Evolutionary conservation across 2,888 invertebrate species (phyloP).

Genomic region (Desoria tigrina): DNA sequence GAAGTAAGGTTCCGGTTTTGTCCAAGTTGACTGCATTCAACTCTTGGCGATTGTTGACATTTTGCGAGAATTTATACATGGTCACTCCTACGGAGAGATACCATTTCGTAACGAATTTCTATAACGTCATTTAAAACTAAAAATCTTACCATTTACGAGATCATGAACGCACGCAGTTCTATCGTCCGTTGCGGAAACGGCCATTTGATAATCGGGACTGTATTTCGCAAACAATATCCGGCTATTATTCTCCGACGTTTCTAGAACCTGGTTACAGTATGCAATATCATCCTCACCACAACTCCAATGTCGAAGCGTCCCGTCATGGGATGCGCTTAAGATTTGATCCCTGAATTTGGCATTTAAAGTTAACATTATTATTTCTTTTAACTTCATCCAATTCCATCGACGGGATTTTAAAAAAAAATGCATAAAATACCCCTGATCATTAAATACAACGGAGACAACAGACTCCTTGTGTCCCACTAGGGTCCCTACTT

Average conservation of each 20-base stretch:
- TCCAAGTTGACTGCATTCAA: conserved; percentile 67
- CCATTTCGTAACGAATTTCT: conserved; percentile 55
- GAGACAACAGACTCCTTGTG: conserved; percentile 81
- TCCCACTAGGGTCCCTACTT: conserved; percentile 69
- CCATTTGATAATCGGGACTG: conserved; percentile 66
- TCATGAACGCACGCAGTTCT: conserved; percentile 72
- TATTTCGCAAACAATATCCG: conserved; percentile 73
- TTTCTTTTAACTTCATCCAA: background rate
- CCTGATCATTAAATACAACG: conserved; percentile 73
- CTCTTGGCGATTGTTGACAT: conserved; percentile 65
- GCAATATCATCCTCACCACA: background rate
- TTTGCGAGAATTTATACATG: conserved; percentile 60
- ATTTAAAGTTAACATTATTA: background rate
- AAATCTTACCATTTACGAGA: conserved; percentile 63
- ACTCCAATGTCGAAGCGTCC: conserved; percentile 75
- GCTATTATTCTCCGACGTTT: conserved; percentile 56
- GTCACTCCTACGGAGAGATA: conserved; percentile 61
- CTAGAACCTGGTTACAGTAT: background rate
- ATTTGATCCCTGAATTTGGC: conserved; percentile 64
- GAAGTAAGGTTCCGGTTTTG: conserved; percentile 21
- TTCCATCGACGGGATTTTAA: background rate
- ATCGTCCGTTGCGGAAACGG: conserved; percentile 78
- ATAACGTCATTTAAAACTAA: background rate
- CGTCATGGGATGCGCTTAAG: conserved; percentile 79
- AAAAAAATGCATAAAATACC: no score